phyloP scores from a whole-genome alignment of 2,113 vertebrate genomes.

The Chiloscyllium plagiosum region DNA sequence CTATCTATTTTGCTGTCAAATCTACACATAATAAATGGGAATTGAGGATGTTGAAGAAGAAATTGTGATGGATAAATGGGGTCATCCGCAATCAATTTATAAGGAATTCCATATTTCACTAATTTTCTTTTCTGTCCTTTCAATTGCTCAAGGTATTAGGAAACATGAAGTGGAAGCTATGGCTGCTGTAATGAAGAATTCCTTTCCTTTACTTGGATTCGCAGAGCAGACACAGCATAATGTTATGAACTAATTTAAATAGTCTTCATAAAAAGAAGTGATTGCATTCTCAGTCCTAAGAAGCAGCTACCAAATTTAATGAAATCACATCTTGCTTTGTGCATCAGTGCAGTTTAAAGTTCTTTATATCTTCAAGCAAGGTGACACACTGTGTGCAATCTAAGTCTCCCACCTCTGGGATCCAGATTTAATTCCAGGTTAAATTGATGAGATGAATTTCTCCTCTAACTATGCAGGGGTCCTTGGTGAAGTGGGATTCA shows the following conservation, averaged over 20 bases:
- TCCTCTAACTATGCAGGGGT: neutral
- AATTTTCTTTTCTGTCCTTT: neutral
- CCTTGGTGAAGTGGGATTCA: neutral
- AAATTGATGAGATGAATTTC: neutral
- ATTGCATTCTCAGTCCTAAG: neutral
- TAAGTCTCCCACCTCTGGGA: neutral
- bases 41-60: neutral
- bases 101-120: neutral
- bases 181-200: neutral
- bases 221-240: neutral
- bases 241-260: neutral
- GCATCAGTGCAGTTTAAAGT: neutral
- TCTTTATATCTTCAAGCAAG: neutral
- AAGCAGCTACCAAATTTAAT: neutral
- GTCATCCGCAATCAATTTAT: neutral
- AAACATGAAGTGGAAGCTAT: neutral
- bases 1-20: neutral
- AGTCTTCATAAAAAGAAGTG: neutral
- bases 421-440: neutral
- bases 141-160: neutral
- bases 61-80: neutral
- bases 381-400: neutral
- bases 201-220: neutral
- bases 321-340: neutral
- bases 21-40: neutral